Percentiles rank a stretch among this genome's conserved stretches.
Evolutionary conservation across 53 echinoderm and acorn worm genomes (phyloP).

Genomic region (Holothuria scabra): DNA sequence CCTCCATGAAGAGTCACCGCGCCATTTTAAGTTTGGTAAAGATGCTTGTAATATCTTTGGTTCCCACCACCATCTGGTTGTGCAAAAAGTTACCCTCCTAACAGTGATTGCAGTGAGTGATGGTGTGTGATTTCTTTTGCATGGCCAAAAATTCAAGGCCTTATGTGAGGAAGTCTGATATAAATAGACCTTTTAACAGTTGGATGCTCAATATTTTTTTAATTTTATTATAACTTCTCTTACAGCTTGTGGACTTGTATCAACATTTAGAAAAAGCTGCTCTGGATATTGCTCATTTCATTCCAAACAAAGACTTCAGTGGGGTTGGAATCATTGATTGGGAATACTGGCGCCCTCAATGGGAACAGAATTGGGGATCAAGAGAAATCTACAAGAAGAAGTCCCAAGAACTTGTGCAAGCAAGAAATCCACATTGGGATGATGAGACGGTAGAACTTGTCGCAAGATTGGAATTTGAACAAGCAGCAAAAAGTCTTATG

Average conservation of each 20-base stretch:
- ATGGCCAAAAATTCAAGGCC: too few relatives aligned
- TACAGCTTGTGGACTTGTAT: constrained; percentile 60
- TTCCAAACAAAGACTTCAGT: constrained; percentile 56
- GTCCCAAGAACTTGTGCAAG: constrained; percentile 47
- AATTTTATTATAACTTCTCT: too few relatives aligned
- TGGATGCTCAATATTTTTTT: too few relatives aligned
- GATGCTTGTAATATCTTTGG: too few relatives aligned
- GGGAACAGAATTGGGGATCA: constrained; percentile 31
- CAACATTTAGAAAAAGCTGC: constrained; percentile 59
- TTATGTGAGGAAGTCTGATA: too few relatives aligned
- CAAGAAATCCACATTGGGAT: constrained; percentile 64
- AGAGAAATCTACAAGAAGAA: constrained; percentile 18
- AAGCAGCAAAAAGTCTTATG: constrained; percentile 64
- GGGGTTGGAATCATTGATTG: constrained; percentile 75
- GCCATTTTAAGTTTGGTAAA: too few relatives aligned
- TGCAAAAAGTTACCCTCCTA: too few relatives aligned
- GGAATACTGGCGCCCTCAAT: constrained; percentile 65
- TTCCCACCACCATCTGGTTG: too few relatives aligned
- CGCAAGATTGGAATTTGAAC: constrained; percentile 71
- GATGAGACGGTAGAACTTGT: constrained; percentile 53
- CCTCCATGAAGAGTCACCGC: too few relatives aligned
- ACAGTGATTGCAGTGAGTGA: too few relatives aligned
- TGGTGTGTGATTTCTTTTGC: too few relatives aligned
- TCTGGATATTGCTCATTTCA: constrained; percentile 42
- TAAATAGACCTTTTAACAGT: too few relatives aligned